A percentile compares a stretch with the other conserved stretches of the same genome.
phyloP scores from a whole-genome alignment of 37 sponge, comb jelly and placozoan species.

The Axinella damicornis region DNA sequence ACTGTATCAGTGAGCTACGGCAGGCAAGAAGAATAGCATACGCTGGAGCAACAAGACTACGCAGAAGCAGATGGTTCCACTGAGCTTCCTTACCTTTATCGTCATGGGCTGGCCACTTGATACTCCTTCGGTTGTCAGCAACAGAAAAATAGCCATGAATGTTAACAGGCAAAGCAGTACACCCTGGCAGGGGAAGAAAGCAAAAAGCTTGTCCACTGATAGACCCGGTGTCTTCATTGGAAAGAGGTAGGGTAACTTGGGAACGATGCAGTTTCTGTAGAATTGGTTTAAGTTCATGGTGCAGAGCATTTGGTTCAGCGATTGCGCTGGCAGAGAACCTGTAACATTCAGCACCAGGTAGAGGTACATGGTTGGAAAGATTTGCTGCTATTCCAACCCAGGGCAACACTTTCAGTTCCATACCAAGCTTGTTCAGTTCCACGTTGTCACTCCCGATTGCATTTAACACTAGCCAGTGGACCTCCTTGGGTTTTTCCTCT shows the following conservation, averaged over 20 bases:
- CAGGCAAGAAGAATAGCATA: constrained; percentile 58
- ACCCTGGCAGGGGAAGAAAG: constrained; percentile 83
- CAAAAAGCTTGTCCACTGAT: constrained; percentile 75
- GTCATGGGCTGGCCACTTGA: constrained; percentile 86
- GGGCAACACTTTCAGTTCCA: constrained; percentile 56
- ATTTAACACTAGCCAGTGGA: constrained; percentile 68
- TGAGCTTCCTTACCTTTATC: constrained; percentile 67
- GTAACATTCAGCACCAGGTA: too few species aligned
- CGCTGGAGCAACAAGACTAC: constrained; percentile 33
- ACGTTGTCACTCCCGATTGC: constrained; percentile 44
- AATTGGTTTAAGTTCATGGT: too few species aligned
- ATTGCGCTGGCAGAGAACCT: too few species aligned
- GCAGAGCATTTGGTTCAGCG: too few species aligned
- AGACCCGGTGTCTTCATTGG: background rate
- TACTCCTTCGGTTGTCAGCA: constrained; percentile 65
- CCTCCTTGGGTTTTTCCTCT: background rate
- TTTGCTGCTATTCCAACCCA: constrained; percentile 84
- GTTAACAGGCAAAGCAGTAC: constrained; percentile 68
- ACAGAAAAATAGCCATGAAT: constrained; percentile 89
- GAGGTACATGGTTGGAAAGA: background rate
- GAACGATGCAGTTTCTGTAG: too few species aligned
- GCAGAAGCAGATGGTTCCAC: constrained; percentile 73
- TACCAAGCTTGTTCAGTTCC: constrained; percentile 12
- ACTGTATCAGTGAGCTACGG: constrained; percentile 24
- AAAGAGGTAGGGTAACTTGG: constrained; percentile 1